These are phyloP conservation scores for Myrmecophaga tridactyla DNA, from an alignment of 2,113 vertebrate species.

Conservation along the genomic window DNA sequence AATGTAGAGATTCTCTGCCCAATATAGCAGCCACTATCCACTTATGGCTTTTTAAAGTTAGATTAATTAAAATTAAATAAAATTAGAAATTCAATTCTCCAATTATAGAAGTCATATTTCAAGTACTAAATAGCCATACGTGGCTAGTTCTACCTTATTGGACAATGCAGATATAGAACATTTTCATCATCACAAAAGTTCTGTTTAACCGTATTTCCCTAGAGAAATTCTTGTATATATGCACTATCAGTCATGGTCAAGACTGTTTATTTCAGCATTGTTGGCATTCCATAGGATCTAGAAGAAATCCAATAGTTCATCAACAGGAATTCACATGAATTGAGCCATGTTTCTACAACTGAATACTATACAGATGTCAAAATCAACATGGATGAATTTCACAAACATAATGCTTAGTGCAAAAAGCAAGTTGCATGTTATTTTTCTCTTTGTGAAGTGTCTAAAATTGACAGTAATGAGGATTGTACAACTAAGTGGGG, in stretches of 20 bases:
- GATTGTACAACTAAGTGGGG: too few relatives aligned
- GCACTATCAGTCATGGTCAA: not conserved
- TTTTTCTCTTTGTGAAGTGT: too few relatives aligned
- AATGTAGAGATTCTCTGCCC: not conserved
- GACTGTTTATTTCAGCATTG: not conserved
- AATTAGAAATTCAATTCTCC: not conserved
- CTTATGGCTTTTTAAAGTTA: not conserved
- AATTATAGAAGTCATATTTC: not conserved
- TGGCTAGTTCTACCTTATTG: not conserved
- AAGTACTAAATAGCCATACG: not conserved
- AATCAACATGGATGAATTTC: slow-evolving; percentile 14
- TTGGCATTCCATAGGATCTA: not conserved
- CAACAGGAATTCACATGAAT: not conserved
- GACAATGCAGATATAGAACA: not conserved
- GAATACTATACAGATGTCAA: not conserved
- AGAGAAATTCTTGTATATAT: not conserved
- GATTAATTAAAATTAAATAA: not conserved
- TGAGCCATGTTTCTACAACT: not conserved
- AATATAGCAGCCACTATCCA: not conserved
- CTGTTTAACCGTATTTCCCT: not conserved
- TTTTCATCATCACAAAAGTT: not conserved
- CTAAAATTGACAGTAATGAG: too few relatives aligned
- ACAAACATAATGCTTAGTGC: not conserved
- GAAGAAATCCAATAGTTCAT: not conserved
- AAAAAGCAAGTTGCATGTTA: not conserved